phyloP scores from a whole-genome alignment of 1,140 invertebrate species.

The Trialeurodes vaporariorum region DNA sequence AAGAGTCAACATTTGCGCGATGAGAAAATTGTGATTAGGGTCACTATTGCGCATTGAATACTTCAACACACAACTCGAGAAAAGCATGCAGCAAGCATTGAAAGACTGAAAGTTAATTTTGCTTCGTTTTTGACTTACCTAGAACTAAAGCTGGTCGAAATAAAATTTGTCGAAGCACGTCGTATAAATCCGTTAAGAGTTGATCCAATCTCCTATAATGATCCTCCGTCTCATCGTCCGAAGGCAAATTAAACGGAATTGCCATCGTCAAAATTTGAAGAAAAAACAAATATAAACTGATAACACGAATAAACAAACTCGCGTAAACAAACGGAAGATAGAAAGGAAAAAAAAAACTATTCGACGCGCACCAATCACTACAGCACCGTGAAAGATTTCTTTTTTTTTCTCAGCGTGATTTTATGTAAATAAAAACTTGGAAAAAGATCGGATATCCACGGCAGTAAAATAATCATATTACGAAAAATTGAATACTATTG shows the following conservation, averaged over 20 bases:
- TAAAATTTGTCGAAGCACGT: conserved; percentile 23
- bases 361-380: not conserved
- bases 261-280: conserved; percentile 28
- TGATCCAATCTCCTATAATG: conserved; percentile 24
- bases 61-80: too few species aligned
- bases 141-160: conserved; percentile 6
- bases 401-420: not conserved
- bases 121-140: too few species aligned
- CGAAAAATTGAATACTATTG: too few species aligned
- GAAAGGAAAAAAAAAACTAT: too few species aligned
- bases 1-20: too few species aligned
- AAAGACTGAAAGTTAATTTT: too few species aligned
- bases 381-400: not conserved
- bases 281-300: conserved; percentile 11
- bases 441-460: not conserved
- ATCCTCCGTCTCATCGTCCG: conserved; percentile 29
- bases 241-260: conserved; percentile 34
- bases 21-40: too few species aligned
- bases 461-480: too few species aligned
- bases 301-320: not conserved
- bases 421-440: not conserved
- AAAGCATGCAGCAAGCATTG: too few species aligned
- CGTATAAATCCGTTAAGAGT: conserved; percentile 26
- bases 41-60: too few species aligned
- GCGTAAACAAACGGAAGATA: conserved; percentile 1